Evolutionary conservation across 2,888 invertebrate genomes (phyloP), one percentile per base, ranked within the genome.

Genomic region (Punctoribates punctum): DNA sequence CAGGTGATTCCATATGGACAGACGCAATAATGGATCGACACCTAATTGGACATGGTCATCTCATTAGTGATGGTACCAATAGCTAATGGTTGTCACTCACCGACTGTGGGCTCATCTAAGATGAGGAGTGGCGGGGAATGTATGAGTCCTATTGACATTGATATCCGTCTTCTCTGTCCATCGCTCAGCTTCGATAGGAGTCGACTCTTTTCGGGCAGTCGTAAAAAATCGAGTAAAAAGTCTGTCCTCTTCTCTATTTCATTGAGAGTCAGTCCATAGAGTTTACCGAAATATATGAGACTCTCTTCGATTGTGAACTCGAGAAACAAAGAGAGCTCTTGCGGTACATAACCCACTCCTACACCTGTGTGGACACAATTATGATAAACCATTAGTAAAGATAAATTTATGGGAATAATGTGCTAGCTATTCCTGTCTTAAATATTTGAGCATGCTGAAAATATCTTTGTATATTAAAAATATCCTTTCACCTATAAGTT

Each of bases 71-170:
- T 54, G n/a, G n/a, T 2, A 20, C 20, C 23, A 11, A 4, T 48
- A 48, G 6, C 48, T 4, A 3, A 5, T 48, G 15, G 4, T 48
- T 48, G n/a, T 42, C 54, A 17, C 62, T 62, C 17, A 62, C 62
- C 62, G 29, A 62, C 62, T 27, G 62, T 62, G 29, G 62, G 62
- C 62, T 67, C 67, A 67, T 67, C 67, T 67, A 67, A 67, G 11
- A 67, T 67, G 15, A 67, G 67, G 13, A 67, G 38, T 38, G 67
- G 67, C 13, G 67, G 42, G 1, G 67, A 67, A 38, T 42, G 67
- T 38, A 67, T 67, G n/a, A 67, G 67, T 38, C n/a, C 67, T 34
- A 67, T 42, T 20, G 67, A 42, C 42, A 67, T 34, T 9, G 42
- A 67, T 67, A 67, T 67, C 17, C 67, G 34, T 38, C 67, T 8